These are phyloP conservation scores for Mayetiola destructor DNA, from an alignment of 2,888 invertebrate genomes.

Conservation along the genomic window DNA sequence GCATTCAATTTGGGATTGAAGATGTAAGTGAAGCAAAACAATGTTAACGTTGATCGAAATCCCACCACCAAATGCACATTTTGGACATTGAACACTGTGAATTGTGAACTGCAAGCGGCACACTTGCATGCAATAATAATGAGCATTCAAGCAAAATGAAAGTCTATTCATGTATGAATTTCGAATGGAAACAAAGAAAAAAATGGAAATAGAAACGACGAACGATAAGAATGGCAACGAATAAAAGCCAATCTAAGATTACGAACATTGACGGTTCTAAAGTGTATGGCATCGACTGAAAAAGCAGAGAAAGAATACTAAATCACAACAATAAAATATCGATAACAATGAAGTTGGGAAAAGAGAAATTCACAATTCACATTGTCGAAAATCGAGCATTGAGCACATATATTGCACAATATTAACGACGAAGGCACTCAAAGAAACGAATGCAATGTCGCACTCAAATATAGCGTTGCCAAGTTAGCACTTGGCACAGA, in stretches of 20 bases:
- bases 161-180: slow-evolving; percentile 11
- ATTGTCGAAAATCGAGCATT: too few species aligned
- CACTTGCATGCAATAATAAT: slow-evolving; percentile 4
- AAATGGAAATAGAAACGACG: not conserved
- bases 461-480: too few species aligned
- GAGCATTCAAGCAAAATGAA: slow-evolving; percentile 8
- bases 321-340: slow-evolving; percentile 1
- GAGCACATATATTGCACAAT: too few species aligned
- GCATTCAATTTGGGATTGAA: not conserved
- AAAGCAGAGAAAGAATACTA: slow-evolving; percentile 5
- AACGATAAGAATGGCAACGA: not conserved
- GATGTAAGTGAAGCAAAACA: not conserved
- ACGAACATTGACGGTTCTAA: too few species aligned
- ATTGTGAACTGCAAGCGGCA: too few species aligned
- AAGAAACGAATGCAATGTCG: slow-evolving; percentile 1
- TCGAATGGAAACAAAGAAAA: not conserved
- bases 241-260: not conserved
- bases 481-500: slow-evolving; percentile 3
- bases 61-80: too few species aligned
- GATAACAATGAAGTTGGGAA: not conserved
- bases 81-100: too few species aligned
- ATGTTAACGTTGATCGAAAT: not conserved
- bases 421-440: slow-evolving; percentile 2
- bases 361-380: too few species aligned
- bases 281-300: not conserved